Evolutionary conservation across 30 jellyfish, hydroid and myxozoan genomes (phyloP), one percentile per base, ranked within the genome.

Genomic region (Hydractinia symbiolongicarpus): DNA sequence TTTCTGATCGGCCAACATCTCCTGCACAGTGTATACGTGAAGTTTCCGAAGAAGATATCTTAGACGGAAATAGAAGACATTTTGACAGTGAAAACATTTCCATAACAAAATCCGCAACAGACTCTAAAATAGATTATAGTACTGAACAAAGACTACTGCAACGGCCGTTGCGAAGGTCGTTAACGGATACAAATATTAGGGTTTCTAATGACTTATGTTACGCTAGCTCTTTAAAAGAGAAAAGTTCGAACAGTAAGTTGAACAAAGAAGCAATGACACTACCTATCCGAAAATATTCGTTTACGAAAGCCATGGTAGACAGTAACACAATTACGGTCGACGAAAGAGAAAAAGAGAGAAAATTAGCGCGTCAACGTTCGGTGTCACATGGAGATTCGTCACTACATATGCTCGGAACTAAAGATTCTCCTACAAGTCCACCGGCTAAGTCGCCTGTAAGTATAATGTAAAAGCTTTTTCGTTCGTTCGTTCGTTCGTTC

Each of bases 1-100:
- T 66, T 9, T 10, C 53, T 50, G 79, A 76, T 14, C 84, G 84
- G 13, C 78, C 77, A 5, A 54, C 75, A 74, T 74, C 74, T 74
- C 61, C 83, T 74, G 67, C 51, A 4, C 20, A 66, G 8, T 64
- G 74, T 64, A 74, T 74, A 9, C 70, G 21, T 10, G 83, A 74
- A 74, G 13, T 55, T 74, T 49, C 54, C 7, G 83, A 74, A 50
- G 83, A 74, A 6, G 83, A 74, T 74, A 21, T 51, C 4, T 53
- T 66, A 19, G 76, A 30, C 44, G 44, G 44, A 30, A n/a, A 7
- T 7, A 64, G 52, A 64, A 64, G 74, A 13, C 19, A 44, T 64
- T n/a, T 7, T 13, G 40, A 8, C 19, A 51, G 17, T n/a, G 9
- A 7, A 13, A 64, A 64, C 19, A 51, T n/a, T 64, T 1, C 9